phyloP scores from a whole-genome alignment of 30 jellyfish, hydroid and myxozoan species.

The Nemopilema nomurai region DNA sequence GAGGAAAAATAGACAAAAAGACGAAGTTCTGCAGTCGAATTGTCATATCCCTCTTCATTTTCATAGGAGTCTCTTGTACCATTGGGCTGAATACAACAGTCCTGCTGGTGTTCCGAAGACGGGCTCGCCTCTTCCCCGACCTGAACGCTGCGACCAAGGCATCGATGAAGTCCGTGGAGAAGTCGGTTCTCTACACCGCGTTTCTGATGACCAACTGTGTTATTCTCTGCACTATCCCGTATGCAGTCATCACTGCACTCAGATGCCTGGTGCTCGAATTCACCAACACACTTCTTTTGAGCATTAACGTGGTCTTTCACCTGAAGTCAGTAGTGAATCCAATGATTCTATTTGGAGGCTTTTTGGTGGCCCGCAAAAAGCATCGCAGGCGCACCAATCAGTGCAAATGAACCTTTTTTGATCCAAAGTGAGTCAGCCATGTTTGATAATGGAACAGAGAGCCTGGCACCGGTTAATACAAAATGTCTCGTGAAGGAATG shows the following conservation, averaged over 20 bases:
- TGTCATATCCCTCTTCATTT: not conserved
- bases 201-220: slow-evolving; percentile 37
- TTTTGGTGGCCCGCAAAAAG: not conserved
- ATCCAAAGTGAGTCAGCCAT: too few relatives aligned
- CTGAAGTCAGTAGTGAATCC: slow-evolving; percentile 33
- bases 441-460: too few relatives aligned
- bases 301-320: not conserved
- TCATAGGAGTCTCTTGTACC: not conserved
- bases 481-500: too few relatives aligned
- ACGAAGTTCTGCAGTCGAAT: slow-evolving; percentile 14
- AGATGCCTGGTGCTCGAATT: not conserved
- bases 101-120: not conserved
- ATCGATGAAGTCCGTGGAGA: not conserved
- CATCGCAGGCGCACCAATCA: not conserved
- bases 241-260: slow-evolving; percentile 24
- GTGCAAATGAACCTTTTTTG: not conserved
- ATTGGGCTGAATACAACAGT: slow-evolving; percentile 7
- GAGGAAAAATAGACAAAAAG: not conserved
- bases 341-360: slow-evolving; percentile 8
- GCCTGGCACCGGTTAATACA: too few relatives aligned
- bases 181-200: slow-evolving; percentile 35
- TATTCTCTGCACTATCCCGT: slow-evolving; percentile 27
- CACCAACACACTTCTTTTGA: not conserved
- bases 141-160: not conserved
- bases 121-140: slow-evolving; percentile 3